phyloP scores from a whole-genome alignment of 2,113 vertebrate species.

The Hepsetus odoe region DNA sequence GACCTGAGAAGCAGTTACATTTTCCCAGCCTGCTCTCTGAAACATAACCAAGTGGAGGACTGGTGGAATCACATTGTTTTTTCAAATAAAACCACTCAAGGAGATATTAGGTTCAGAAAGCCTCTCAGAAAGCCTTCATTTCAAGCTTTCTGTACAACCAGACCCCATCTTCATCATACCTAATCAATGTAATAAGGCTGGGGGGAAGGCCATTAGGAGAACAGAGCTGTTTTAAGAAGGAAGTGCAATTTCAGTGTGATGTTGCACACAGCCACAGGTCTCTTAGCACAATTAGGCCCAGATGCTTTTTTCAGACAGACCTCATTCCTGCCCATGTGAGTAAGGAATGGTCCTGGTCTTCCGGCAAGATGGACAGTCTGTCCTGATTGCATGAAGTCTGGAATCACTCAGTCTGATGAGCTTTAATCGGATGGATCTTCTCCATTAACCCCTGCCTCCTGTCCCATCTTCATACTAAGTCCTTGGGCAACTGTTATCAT shows the following conservation, averaged over 20 bases:
- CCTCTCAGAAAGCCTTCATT: background rate
- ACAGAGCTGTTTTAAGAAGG: background rate
- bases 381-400: conserved; percentile 31
- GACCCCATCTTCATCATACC: background rate
- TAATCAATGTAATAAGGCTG: conserved; percentile 4
- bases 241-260: background rate
- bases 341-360: background rate
- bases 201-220: background rate
- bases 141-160: background rate
- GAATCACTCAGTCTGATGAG: conserved; percentile 35
- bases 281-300: conserved; percentile 31
- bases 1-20: background rate
- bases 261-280: conserved; percentile 1
- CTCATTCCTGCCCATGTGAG: background rate
- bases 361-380: background rate
- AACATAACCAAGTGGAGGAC: background rate
- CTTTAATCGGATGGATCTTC: conserved; percentile 33
- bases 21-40: background rate
- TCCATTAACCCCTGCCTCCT: conserved; percentile 2
- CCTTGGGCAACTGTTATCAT: background rate
- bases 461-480: background rate
- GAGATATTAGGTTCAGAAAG: background rate
- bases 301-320: conserved; percentile 15
- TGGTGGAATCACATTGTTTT: background rate
- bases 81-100: background rate